phyloP scores from a whole-genome alignment of 2,113 vertebrate species.

The Alectura lathami region DNA sequence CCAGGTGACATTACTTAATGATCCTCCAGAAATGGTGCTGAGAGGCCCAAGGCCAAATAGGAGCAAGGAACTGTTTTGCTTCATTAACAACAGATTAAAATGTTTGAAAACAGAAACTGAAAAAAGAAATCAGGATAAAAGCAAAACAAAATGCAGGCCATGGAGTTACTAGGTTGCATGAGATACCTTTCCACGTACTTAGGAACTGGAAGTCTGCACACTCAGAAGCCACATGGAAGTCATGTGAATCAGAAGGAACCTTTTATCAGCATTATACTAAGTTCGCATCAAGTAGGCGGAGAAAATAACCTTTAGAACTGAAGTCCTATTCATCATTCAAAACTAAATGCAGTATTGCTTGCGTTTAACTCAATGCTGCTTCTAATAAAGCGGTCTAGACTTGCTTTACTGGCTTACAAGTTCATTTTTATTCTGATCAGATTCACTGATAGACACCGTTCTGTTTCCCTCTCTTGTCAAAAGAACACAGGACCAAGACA shows the following conservation, averaged over 20 bases:
- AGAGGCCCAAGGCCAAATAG: neutral
- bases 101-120: neutral
- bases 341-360: neutral
- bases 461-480: neutral
- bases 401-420: neutral
- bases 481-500: neutral
- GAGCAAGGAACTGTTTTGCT: too few species aligned
- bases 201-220: neutral
- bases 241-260: neutral
- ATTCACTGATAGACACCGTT: neutral
- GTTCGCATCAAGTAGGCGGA: neutral
- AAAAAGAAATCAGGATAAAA: neutral
- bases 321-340: constrained; percentile 19
- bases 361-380: constrained; percentile 18
- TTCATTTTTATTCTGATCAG: constrained; percentile 21
- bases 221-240: neutral
- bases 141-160: neutral
- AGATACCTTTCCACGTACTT: rapidly evolving
- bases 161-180: neutral
- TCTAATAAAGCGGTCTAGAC: neutral
- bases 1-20: neutral
- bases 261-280: neutral
- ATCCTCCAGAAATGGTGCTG: rapidly evolving
- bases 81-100: too few species aligned
- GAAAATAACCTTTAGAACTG: constrained; percentile 20